These are phyloP conservation scores for Melanotaenia trifasciata DNA, from an alignment of 2,797 vertebrate species.

Conservation along the genomic window DNA sequence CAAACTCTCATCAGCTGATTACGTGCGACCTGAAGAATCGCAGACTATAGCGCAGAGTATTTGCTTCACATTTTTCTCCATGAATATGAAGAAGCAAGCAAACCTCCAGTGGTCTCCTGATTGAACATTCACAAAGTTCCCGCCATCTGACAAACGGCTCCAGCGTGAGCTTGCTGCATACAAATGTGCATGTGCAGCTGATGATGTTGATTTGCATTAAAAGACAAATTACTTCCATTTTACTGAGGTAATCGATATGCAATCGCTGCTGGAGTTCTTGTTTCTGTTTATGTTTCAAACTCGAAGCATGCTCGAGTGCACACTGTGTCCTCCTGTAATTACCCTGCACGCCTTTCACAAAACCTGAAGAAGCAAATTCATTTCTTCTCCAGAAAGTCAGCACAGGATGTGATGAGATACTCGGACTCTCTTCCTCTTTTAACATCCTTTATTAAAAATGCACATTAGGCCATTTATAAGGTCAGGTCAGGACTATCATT, in stretches of 20 bases:
- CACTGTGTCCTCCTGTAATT: slow-evolving; percentile 30
- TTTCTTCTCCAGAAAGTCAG: slow-evolving; percentile 21
- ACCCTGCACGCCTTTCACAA: slow-evolving; percentile 32
- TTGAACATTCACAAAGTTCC: slow-evolving; percentile 2
- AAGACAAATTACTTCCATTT: slow-evolving; percentile 18
- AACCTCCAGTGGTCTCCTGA: not conserved
- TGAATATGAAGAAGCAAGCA: not conserved
- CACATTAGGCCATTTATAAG: slow-evolving; percentile 54
- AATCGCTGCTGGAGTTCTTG: not conserved
- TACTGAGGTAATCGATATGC: slow-evolving; percentile 38
- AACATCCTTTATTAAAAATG: slow-evolving; percentile 36
- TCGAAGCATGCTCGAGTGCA: slow-evolving; percentile 1
- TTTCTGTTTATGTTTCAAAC: slow-evolving; percentile 26
- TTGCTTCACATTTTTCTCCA: not conserved
- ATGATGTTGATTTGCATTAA: not conserved
- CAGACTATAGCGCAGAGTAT: not conserved
- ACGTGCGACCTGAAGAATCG: not conserved
- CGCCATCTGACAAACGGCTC: not conserved
- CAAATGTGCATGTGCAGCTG: slow-evolving; percentile 1
- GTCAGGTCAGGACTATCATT: slow-evolving; percentile 55
- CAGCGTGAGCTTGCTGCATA: not conserved
- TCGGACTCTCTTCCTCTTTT: slow-evolving; percentile 31
- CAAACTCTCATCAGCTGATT: not conserved
- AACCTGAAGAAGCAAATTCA: slow-evolving; percentile 42
- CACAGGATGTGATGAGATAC: slow-evolving; percentile 12